Conservation (phyloP, 2,113 vertebrate genomes). For the Psophia crepitans region DNA sequence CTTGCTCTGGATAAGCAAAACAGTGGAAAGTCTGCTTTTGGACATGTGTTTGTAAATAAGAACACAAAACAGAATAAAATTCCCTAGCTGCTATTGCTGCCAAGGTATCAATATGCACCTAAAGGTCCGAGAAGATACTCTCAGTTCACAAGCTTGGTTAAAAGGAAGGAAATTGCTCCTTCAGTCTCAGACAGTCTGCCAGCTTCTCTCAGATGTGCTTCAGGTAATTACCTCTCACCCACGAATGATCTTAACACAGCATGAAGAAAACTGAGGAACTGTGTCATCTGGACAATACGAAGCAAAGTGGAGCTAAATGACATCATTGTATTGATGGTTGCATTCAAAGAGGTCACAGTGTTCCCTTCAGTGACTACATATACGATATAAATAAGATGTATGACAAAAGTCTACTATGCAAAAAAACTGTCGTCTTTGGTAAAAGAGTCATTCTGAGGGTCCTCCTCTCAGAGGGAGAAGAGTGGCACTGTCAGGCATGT, state of each 20-base stretch:
- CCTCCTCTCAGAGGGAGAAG: neutral
- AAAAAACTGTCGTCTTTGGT: neutral
- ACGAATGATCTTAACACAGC: neutral
- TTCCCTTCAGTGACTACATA: neutral
- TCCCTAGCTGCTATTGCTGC: neutral
- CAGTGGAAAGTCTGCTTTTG: neutral
- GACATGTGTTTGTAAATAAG: neutral
- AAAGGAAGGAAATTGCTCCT: neutral
- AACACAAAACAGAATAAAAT: neutral
- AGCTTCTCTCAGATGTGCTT: neutral
- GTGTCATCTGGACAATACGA: neutral
- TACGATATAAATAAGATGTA: neutral
- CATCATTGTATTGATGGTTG: neutral
- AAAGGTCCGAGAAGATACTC: neutral
- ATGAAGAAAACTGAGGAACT: neutral
- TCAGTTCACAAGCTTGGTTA: neutral
- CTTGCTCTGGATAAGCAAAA: neutral
- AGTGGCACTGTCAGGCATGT: neutral
- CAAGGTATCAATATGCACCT: neutral
- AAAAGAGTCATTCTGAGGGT: neutral
- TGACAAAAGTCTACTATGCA: neutral
- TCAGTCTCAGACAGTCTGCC: neutral
- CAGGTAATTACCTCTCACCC: neutral
- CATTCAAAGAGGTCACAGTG: neutral
- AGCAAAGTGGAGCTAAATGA: neutral